Evolutionary conservation across 2,797 vertebrate genomes (phyloP).

Genomic region (Alcedo atthis): DNA sequence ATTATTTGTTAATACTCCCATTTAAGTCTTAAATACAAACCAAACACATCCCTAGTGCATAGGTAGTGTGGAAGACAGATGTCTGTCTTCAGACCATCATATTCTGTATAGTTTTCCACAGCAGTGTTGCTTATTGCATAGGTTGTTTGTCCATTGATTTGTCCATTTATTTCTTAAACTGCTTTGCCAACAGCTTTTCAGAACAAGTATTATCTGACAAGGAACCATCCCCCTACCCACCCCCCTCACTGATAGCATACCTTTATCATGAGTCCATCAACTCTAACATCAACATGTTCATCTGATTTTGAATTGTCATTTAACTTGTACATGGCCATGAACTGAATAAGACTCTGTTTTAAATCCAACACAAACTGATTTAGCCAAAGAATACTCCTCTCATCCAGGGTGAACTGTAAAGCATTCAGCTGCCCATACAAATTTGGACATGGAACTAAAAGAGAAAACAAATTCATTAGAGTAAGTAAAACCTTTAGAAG

Average conservation of each 20-base stretch:
- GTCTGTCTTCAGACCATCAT: background rate
- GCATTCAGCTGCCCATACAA: conserved; percentile 96
- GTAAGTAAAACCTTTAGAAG: background rate
- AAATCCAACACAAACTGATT: conserved; percentile 96
- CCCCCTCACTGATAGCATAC: conserved; percentile 69
- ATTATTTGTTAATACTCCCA: background rate
- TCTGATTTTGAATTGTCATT: conserved; percentile 93
- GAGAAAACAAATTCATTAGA: conserved; percentile 1
- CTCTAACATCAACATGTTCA: conserved; percentile 94
- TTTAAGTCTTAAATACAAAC: background rate
- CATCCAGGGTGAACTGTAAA: conserved; percentile 93
- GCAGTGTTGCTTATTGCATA: accelerated
- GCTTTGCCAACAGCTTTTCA: background rate
- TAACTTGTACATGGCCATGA: conserved; percentile 97
- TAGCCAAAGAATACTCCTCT: conserved; percentile 95
- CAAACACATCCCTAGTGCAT: background rate
- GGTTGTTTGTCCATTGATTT: background rate
- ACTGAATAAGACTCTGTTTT: conserved; percentile 95
- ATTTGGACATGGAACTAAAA: conserved; percentile 93
- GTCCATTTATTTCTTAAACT: background rate
- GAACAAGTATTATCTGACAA: background rate
- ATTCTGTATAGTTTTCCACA: background rate
- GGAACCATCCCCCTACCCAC: background rate
- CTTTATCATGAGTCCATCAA: conserved; percentile 98
- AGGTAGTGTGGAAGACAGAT: background rate